A percentile compares a stretch with the other conserved stretches of the same genome.
Conservation (phyloP, 2,888 invertebrate genomes). For the Tineola bisselliella region DNA sequence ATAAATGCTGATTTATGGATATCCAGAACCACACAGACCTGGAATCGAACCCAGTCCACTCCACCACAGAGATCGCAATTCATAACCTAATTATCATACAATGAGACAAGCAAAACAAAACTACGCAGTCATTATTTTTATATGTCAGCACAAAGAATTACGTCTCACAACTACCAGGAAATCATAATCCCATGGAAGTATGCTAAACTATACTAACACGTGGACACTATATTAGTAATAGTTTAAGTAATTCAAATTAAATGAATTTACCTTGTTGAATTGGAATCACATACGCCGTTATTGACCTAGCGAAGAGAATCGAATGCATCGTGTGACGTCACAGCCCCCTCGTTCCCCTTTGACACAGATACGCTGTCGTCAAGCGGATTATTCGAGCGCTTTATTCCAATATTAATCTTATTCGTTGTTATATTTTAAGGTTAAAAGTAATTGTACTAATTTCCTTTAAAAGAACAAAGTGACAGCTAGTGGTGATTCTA, state of each 20-base stretch:
- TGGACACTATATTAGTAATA: too few species aligned
- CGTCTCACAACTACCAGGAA: background rate
- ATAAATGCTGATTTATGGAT: too few species aligned
- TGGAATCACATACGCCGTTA: background rate
- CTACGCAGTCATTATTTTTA: background rate
- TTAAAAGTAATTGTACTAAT: too few species aligned
- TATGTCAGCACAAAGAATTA: background rate
- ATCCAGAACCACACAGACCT: too few species aligned
- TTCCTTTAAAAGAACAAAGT: too few species aligned
- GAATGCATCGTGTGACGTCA: slow-evolving; percentile 12
- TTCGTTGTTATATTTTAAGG: too few species aligned
- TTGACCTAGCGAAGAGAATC: background rate
- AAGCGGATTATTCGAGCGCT: slow-evolving; percentile 14
- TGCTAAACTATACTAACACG: background rate
- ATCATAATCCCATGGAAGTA: background rate
- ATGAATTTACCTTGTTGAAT: too few species aligned
- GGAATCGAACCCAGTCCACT: too few species aligned
- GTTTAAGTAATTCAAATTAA: too few species aligned
- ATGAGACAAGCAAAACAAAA: background rate
- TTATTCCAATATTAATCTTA: background rate
- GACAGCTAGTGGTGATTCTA: too few species aligned
- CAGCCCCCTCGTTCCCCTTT: slow-evolving; percentile 7
- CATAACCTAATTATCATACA: background rate
- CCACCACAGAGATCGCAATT: too few species aligned
- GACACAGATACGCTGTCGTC: slow-evolving; percentile 14